Conservation (phyloP, 2,113 vertebrate genomes). For the Synodontis membranacea region DNA sequence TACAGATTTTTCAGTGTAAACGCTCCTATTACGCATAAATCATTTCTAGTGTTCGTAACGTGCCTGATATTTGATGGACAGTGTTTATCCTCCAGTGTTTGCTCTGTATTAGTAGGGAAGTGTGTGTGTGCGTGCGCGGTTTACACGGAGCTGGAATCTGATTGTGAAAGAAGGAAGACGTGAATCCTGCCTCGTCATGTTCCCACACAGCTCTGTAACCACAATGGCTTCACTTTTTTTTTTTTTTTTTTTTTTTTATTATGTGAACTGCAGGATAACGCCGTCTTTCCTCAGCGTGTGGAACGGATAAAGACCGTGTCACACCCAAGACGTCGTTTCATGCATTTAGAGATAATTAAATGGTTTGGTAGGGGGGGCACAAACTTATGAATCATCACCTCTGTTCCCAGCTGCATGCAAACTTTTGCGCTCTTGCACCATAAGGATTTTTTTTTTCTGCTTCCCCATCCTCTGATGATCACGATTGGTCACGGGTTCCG, state of each 20-base stretch:
- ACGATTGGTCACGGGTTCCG: neutral
- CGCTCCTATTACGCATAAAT: neutral
- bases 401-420: neutral
- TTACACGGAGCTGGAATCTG: neutral
- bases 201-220: neutral
- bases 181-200: conserved; percentile 2
- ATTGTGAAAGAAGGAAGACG: neutral
- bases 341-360: neutral
- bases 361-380: too few species aligned
- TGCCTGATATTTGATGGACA: neutral
- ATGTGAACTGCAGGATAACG: neutral
- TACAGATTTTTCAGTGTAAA: neutral
- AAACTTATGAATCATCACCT: neutral
- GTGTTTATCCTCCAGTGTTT: neutral
- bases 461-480: neutral
- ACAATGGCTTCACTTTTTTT: neutral
- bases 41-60: neutral
- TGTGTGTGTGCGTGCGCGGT: neutral
- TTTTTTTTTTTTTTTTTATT: neutral
- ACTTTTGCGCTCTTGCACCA: neutral
- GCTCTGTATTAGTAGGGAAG: neutral
- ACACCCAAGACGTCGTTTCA: neutral
- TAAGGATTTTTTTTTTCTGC: neutral
- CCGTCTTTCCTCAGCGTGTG: neutral
- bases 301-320: neutral